Percentiles rank a stretch among this genome's conserved stretches.
These are phyloP conservation scores for Perithous albicinctus DNA, from an alignment of 2,888 invertebrate species.

Conservation along the genomic window DNA sequence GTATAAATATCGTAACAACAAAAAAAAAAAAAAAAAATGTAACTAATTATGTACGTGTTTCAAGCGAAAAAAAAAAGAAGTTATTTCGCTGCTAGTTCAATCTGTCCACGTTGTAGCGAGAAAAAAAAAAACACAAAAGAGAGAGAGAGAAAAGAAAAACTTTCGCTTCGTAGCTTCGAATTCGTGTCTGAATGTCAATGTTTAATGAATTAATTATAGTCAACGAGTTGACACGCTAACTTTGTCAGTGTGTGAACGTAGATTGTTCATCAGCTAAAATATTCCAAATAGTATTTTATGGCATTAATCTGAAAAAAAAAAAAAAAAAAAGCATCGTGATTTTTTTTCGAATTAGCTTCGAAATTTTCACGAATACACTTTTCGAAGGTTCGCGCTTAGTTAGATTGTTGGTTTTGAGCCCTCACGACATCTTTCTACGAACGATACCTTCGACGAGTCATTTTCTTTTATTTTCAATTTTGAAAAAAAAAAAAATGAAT, in stretches of 20 bases:
- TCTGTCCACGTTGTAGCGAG: conserved; percentile 34
- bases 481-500: no score
- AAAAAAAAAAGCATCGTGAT: no score
- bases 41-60: conserved; percentile 30
- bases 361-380: no score
- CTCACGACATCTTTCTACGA: conserved; percentile 78
- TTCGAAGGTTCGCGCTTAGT: conserved; percentile 73
- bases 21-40: conserved; percentile 1
- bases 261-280: conserved; percentile 64
- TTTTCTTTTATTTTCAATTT: background rate
- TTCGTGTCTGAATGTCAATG: conserved; percentile 42
- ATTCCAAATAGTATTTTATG: conserved; percentile 38
- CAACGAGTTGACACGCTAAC: conserved; percentile 28
- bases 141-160: no score
- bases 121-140: no score
- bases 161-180: conserved; percentile 53
- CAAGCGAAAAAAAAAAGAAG: conserved; percentile 30
- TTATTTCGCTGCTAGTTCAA: conserved; percentile 26
- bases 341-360: background rate
- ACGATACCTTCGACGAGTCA: conserved; percentile 67
- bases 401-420: conserved; percentile 80
- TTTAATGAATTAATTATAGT: conserved; percentile 27
- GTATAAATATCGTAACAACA: background rate
- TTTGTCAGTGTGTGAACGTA: conserved; percentile 48
- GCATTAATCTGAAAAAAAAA: background rate